Conservation (phyloP, 1,140 invertebrate genomes). For the Scaptomyza graminum region DNA sequence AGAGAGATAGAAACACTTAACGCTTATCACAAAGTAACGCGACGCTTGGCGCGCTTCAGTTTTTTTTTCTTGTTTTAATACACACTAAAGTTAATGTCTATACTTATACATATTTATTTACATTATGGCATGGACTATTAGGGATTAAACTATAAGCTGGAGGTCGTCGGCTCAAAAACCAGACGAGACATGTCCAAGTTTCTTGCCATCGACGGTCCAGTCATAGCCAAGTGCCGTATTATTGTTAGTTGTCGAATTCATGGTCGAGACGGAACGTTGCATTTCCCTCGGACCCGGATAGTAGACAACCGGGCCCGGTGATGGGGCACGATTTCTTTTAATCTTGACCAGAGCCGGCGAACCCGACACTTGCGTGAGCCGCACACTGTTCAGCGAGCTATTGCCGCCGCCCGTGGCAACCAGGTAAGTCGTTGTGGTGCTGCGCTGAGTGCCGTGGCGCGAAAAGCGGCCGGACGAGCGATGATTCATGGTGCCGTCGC, state of each 20-base stretch:
- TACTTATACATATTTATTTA: conserved; percentile 41
- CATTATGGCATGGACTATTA: conserved; percentile 19
- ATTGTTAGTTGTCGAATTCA: conserved; percentile 71
- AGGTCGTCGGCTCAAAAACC: conserved; percentile 51
- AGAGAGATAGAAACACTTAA: conserved; percentile 67
- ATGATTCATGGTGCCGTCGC: conserved; percentile 85
- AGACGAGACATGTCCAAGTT: conserved; percentile 74
- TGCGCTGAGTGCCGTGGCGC: conserved; percentile 86
- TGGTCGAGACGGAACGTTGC: conserved; percentile 70
- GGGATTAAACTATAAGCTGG: conserved; percentile 6
- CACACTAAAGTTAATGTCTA: conserved; percentile 26
- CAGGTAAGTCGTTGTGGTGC: conserved; percentile 81
- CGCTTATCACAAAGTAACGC: conserved; percentile 79
- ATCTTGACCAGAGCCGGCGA: conserved; percentile 76
- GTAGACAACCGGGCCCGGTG: conserved; percentile 88
- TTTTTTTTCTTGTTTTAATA: conserved; percentile 6
- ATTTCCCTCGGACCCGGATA: conserved; percentile 85
- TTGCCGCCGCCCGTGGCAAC: conserved; percentile 77
- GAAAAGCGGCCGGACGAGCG: conserved; percentile 88
- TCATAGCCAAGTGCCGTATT: conserved; percentile 75
- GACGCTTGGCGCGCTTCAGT: conserved; percentile 70
- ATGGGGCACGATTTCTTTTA: conserved; percentile 83
- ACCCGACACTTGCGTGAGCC: conserved; percentile 67
- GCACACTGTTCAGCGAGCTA: conserved; percentile 71
- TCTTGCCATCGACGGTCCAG: conserved; percentile 70